Base-by-base conservation (phyloP, 2,113 vertebrate genomes). In the Thinocorus orbignyianus region DNA sequence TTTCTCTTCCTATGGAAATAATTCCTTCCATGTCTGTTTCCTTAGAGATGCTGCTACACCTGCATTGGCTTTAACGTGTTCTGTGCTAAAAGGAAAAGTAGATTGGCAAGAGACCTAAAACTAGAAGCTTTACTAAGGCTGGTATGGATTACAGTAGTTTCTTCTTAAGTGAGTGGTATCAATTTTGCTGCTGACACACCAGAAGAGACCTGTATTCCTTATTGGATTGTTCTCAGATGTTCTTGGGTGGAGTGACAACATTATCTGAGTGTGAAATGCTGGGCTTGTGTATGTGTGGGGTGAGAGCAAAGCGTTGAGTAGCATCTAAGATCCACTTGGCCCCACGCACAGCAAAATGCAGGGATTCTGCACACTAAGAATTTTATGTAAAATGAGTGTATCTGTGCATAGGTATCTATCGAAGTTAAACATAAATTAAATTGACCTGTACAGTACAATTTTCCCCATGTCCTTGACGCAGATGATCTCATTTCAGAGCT, bases 1-100 rank as follows among this genome's bases (percentile, higher is more conserved):
- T 95, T 98, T 97, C 92, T 92, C 2, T 92, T 96, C 55, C 58
- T 93, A 25, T 76, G 95, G 95, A 96, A 92, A 91, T 86, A 83
- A 79, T 88, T 97, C 71, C 74, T 97, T 97, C 94, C 65, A 55
- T 3, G 28, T 81, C 68, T 91, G 20, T 68, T 94, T 94, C 65
- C 83, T 89, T 90, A 84, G 90, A 96, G 80, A 7, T 55, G 62
- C 72, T n/a, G 4, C 35, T 87, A 39, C 4, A 90, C 73, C 84
- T 94, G 37, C 16, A 7, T 66, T 90, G 62, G 46, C 60, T 5
- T 86, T 39, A 74, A 44, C 6, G 6, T 52, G 11, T 49, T 69
- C 42, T 62, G 62, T 11, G 6, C 37, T 41, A 6, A 78, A 81
- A 44, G 37, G 35, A 72, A 55, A 82, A 65, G 42, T 20, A 41